Evolutionary conservation across 2,113 vertebrate species (phyloP), one percentile per base, ranked within the genome.

Genomic region (Bufo gargarizans): DNA sequence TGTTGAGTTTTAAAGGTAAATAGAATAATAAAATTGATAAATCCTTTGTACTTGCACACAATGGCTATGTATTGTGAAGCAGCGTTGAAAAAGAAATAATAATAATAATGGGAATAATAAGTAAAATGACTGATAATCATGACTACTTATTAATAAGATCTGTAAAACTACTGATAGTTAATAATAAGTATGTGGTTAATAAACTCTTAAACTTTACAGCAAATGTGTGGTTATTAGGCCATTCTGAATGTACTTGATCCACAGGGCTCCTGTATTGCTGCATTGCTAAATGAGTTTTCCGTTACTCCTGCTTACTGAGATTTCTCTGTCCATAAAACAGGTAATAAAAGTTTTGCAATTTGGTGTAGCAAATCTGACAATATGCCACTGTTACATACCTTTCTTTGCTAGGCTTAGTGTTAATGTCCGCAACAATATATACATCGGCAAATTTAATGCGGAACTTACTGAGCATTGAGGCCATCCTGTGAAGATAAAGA

Each of bases 361-460:
- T 81, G 55, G 19, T 59, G 78, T 56, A 45, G 33, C 5, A 81
- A 58, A 16, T 81, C 55, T 61, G 56, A 81, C 77, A 80, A 59
- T 81, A 59, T 43, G 14, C 77, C 22, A 80, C 53, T 58, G 55
- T 55, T 85, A 91, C 90, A 93, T 95, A 99, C 98, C 97, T 99
- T 84, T 97, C 95, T 90, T 96, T 92, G 86, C 92, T 94, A 89
- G 98, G 97, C 82, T 92, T 96, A 89, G 96, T 84, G 76, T 97
- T 96, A 92, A 99, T 95, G 93, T 99, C 97, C 86, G 97, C 94
- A 88, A 99, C 94, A 20, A 99, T 95, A 69, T 93, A 95, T 91
- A 99, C 96, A 92, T 98, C 97, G 69, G 91, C 94, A 87, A 97
- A 99, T 91, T 97, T 97, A 91, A 99, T 99, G 92, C 98, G 94